phyloP scores from a whole-genome alignment of 1,140 invertebrate species.

The Bombus balteatus region DNA sequence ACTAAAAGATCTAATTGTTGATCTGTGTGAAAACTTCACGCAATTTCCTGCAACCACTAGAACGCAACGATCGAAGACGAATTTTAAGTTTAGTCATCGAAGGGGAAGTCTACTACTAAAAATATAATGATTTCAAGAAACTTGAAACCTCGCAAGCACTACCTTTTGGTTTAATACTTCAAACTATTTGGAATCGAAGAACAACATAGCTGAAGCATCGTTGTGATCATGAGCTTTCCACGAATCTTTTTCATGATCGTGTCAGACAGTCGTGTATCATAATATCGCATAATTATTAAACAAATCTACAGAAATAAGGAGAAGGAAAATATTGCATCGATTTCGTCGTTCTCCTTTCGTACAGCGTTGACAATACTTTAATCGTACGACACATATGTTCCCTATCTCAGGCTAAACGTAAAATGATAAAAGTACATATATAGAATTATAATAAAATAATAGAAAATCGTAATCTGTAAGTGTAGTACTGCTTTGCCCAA shows the following conservation, averaged over 20 bases:
- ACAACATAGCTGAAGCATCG: too few relatives aligned
- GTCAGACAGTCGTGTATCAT: background rate
- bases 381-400: background rate
- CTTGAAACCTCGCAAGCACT: too few relatives aligned
- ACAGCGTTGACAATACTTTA: slow-evolving; percentile 28
- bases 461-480: background rate
- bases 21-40: too few relatives aligned
- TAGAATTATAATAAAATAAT: background rate
- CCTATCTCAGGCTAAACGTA: slow-evolving; percentile 10
- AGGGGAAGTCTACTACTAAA: too few relatives aligned
- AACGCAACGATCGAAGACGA: background rate
- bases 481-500: too few relatives aligned
- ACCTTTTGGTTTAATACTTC: too few relatives aligned
- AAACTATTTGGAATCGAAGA: too few relatives aligned
- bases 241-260: too few relatives aligned
- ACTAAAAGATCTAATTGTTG: background rate
- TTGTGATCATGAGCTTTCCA: too few relatives aligned
- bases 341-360: slow-evolving; percentile 38
- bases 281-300: slow-evolving; percentile 18
- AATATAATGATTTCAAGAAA: too few relatives aligned
- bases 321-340: background rate
- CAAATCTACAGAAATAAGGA: background rate
- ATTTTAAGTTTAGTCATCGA: background rate
- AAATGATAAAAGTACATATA: background rate
- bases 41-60: background rate